Conservation (phyloP, 2,888 invertebrate species). For the Bombylius discolor region DNA sequence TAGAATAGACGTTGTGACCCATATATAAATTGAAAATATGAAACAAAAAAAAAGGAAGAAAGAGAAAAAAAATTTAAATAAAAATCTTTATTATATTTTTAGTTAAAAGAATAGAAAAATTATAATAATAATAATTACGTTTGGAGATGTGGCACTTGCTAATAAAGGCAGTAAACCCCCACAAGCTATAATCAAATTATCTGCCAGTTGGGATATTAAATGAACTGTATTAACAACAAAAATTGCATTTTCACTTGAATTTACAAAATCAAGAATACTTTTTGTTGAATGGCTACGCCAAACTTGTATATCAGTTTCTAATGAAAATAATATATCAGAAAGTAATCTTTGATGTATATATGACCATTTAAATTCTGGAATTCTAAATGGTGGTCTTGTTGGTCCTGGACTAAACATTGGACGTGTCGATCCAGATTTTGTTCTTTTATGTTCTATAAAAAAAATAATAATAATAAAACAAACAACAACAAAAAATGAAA, state of each 20-base stretch:
- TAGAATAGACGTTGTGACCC: too few species aligned
- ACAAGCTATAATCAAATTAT: conserved; percentile 97
- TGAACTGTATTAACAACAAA: conserved; percentile 99
- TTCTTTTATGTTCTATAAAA: conserved; percentile 28
- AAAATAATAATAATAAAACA: conserved; percentile 7
- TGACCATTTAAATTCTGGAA: conserved; percentile 99
- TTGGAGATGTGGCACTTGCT: conserved; percentile 96
- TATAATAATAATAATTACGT: conserved; percentile 50
- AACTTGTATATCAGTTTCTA: conserved; percentile 95
- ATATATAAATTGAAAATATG: not conserved
- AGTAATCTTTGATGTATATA: conserved; percentile 93
- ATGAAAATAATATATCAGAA: conserved; percentile 88
- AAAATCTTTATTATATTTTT: not conserved
- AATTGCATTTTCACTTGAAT: conserved; percentile 95
- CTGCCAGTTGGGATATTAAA: conserved; percentile 95
- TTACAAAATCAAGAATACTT: conserved; percentile 94
- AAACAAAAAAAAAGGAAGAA: not conserved
- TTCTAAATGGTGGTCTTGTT: conserved; percentile 89
- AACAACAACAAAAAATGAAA: too few species aligned
- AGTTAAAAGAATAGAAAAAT: not conserved
- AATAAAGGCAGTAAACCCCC: conserved; percentile 91
- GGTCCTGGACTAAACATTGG: conserved; percentile 92
- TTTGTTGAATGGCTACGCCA: conserved; percentile 89
- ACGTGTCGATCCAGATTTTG: conserved; percentile 53
- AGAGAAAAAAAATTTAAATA: not conserved